Evolutionary conservation across 2,888 invertebrate species (phyloP).

Genomic region (Stenodema calcarata): DNA sequence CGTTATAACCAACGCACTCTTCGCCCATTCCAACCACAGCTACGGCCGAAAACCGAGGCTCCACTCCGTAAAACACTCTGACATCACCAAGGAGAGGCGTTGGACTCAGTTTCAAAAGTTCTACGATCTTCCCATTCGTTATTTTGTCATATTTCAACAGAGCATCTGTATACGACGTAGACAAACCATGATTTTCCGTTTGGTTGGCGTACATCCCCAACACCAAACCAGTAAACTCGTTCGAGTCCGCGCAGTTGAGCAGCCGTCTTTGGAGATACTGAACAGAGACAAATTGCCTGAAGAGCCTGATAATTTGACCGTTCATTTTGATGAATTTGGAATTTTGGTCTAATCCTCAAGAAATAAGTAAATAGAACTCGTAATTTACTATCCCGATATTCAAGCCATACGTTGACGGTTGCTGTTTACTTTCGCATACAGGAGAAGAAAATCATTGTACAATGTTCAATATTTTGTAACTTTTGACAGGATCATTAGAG

Average conservation of each 20-base stretch:
- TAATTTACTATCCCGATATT: not conserved
- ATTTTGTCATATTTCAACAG: constrained; percentile 68
- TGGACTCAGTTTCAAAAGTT: constrained; percentile 63
- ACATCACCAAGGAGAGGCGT: constrained; percentile 66
- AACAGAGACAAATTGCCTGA: not conserved
- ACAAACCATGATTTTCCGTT: constrained; percentile 49
- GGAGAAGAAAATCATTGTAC: not conserved
- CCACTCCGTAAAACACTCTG: constrained; percentile 71
- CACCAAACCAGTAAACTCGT: constrained; percentile 50
- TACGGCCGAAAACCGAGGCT: constrained; percentile 70
- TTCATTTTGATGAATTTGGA: not conserved
- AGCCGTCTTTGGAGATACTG: not conserved
- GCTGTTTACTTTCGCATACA: not conserved
- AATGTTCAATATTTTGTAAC: not conserved
- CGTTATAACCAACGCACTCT: constrained; percentile 72
- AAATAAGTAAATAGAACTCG: not conserved
- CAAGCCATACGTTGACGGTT: not conserved
- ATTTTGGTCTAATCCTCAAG: not conserved
- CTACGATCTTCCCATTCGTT: constrained; percentile 66
- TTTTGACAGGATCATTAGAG: no score
- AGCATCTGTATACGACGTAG: constrained; percentile 57
- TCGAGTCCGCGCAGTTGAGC: constrained; percentile 45
- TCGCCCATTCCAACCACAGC: constrained; percentile 78
- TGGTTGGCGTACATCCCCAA: constrained; percentile 49
- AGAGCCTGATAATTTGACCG: not conserved